Evolutionary conservation across 2,113 vertebrate genomes (phyloP), one percentile per base, ranked within the genome.

Genomic region (Seriola dumerili): DNA sequence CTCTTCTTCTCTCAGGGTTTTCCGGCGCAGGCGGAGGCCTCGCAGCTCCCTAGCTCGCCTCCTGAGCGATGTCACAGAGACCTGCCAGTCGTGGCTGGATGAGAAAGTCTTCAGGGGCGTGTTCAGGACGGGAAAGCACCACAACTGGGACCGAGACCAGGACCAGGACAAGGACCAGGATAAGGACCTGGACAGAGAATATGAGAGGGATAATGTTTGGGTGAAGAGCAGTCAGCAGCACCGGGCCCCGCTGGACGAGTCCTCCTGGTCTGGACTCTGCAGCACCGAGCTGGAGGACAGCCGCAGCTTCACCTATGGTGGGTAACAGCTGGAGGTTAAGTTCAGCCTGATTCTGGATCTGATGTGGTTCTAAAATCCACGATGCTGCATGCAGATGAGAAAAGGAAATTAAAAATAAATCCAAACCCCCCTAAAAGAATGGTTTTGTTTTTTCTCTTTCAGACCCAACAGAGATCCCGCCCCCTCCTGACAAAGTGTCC

Each of bases 11-110:
- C 11, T 86, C 64, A 97, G 97, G 1, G 83, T 97, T 46, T 97
- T 97, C 91, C 92, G 94, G 25, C 92, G 94, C 21, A 88, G 95
- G 13, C 96, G 95, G 34, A 92, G 92, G 59, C 89, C 90, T 57
- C 94, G 84, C 48, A 72, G 80, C 40, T 93, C 96, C 40, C 89
- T 97, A 86, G 91, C 81, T 72, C 93, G 89, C 17, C 92, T 97
- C 82, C 93, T 97, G 61, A 92, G 34, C 23, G 85, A 92, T n/a
- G 87, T 96, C 1, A 77, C 86, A 0, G 92, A 93, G 67, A 90
- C 83, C 54, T 95, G 95, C 76, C 90, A 93, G 84, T 93, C 96
- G 0, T 97, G 96, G 96, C 86, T 96, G 58, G 95, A 92, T 32
- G 88, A 93, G 80, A 93, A 88, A 0, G 23, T 94, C 63, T 95